phyloP scores from a whole-genome alignment of 2,797 vertebrate genomes.

The Psittacula echo region DNA sequence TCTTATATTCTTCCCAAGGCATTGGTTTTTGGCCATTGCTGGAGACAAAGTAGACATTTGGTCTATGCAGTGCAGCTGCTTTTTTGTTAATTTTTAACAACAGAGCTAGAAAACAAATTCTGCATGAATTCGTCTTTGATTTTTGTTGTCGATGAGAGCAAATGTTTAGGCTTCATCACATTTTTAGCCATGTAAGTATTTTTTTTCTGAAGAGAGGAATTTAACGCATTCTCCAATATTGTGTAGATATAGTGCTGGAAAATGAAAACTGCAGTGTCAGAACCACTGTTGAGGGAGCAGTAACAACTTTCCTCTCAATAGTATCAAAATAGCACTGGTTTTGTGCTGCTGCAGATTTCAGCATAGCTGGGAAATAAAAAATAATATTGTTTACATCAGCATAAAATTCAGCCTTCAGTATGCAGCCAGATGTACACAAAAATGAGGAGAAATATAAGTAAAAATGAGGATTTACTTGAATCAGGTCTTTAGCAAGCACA shows the following conservation, averaged over 20 bases:
- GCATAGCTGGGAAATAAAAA: constrained; percentile 39
- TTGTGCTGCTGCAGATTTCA: constrained; percentile 20
- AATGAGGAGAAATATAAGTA: constrained; percentile 15
- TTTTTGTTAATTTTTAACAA: constrained; percentile 39
- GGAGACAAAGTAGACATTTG: neutral
- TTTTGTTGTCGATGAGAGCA: constrained; percentile 37
- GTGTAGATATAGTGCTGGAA: neutral
- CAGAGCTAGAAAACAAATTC: constrained; percentile 2
- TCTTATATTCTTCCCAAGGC: neutral
- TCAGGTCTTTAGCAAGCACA: neutral
- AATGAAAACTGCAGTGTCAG: constrained; percentile 40
- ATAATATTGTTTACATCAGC: constrained; percentile 38
- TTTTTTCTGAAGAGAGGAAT: constrained; percentile 17
- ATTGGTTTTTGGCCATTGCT: neutral
- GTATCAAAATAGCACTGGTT: constrained; percentile 16
- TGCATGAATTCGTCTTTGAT: constrained; percentile 1
- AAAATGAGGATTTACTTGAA: constrained; percentile 26
- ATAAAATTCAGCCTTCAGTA: constrained; percentile 11
- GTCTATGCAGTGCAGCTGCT: constrained; percentile 33
- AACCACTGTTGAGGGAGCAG: neutral
- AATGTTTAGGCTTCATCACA: constrained; percentile 35
- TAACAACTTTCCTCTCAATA: constrained; percentile 12
- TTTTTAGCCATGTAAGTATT: constrained; percentile 11
- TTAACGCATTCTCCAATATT: constrained; percentile 15
- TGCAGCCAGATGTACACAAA: constrained; percentile 44